Base-by-base conservation (phyloP, 2,888 invertebrate species). In the Mythimna ferrago region DNA sequence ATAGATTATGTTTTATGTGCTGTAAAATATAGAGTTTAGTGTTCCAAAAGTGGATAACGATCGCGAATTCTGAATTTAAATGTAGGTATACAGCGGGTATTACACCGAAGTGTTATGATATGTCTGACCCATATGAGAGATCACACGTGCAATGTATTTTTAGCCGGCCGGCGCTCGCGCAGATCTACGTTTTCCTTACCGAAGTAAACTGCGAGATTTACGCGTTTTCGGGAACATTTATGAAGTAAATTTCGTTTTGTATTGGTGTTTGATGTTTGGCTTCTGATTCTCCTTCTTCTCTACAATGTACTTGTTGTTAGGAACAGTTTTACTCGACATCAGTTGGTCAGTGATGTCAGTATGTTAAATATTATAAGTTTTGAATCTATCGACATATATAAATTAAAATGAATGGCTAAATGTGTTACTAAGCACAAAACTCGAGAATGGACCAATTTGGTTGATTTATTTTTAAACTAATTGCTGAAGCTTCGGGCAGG, bases 141-240 rank as follows among this genome's bases (percentile, higher is more conserved):
- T 74, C 83, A 80, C 83, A 83, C 81, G 79, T 80, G 58, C 63
- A 32, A 58, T 21, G 32, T 57, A 63, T 66, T 63, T 81, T 83
- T 83, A 83, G 76, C 74, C 76, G 74, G 65, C 65, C 44, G 83
- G 77, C 86, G 86, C 81, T 76, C 44, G 79, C 58, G 58, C 21
- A 74, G 81, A 81, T 80, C 78, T 68, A 81, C 62, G 81, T 84
- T 81, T 88, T 86, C 86, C 88, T 86, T 65, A 73, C 73, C 56
- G n/a, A 67, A 56, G 66, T 62, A 48, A 70, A 71, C 71, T 65
- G 65, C 41, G 65, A 72, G 74, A 73, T 82, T 82, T 82, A 82
- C 66, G 61, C 26, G 66, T 66, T 70, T 74, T 78, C 54, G 54
- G 32, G 48, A 70, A 74, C 65, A 66, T 77, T 76, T 80, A 67